These are phyloP conservation scores for Phrynosoma platyrhinos DNA, from an alignment of 2,113 vertebrate genomes.

Conservation along the genomic window DNA sequence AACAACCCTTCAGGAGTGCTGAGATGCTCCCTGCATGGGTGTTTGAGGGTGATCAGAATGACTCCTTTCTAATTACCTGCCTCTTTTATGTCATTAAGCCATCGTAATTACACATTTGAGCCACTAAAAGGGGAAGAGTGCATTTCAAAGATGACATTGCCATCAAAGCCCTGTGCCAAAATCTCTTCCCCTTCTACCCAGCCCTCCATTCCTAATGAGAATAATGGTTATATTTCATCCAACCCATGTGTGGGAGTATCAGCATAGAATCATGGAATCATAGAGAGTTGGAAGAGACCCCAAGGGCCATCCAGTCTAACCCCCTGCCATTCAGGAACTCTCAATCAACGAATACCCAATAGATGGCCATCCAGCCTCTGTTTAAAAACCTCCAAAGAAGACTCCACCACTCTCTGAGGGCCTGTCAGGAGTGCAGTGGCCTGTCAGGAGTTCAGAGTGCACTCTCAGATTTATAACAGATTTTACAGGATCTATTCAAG, in stretches of 20 bases:
- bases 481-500: too few relatives aligned
- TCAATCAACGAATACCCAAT: too few relatives aligned
- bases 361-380: too few relatives aligned
- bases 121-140: constrained; percentile 68
- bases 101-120: constrained; percentile 71
- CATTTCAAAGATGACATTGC: constrained; percentile 69
- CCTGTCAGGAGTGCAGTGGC: too few relatives aligned
- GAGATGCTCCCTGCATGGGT: constrained; percentile 71
- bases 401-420: too few relatives aligned
- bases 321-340: too few relatives aligned
- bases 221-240: constrained; percentile 75
- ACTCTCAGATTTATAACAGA: too few relatives aligned
- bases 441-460: too few relatives aligned
- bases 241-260: constrained; percentile 41
- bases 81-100: constrained; percentile 76
- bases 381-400: too few relatives aligned
- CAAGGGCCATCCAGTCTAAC: too few relatives aligned
- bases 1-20: constrained; percentile 74
- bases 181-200: not conserved
- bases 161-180: constrained; percentile 70
- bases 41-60: constrained; percentile 74
- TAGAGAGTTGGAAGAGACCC: too few relatives aligned
- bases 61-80: constrained; percentile 77
- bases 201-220: constrained; percentile 57
- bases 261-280: too few relatives aligned